phyloP scores from a whole-genome alignment of 2,888 invertebrate species.

The Sipunculus nudus region DNA sequence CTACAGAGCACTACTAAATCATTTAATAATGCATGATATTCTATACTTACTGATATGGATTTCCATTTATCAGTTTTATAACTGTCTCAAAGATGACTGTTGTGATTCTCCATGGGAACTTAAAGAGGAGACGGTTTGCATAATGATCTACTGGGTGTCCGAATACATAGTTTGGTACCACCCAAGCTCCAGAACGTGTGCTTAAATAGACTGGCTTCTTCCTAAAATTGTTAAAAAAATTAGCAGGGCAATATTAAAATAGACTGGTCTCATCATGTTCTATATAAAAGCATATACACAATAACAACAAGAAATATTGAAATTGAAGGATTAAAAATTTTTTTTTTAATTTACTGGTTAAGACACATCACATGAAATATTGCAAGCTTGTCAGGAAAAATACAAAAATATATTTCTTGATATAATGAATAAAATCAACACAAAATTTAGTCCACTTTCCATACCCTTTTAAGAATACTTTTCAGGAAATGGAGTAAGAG shows the following conservation, averaged over 20 bases:
- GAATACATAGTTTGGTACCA: constrained; percentile 61
- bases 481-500: no score
- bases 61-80: constrained; percentile 50
- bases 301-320: no score
- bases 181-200: constrained; percentile 62
- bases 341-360: no score
- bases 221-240: constrained; percentile 47
- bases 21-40: no score
- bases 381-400: no score
- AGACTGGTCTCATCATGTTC: background rate
- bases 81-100: constrained; percentile 51
- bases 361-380: no score
- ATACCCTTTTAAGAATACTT: no score
- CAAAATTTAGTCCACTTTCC: no score
- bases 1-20: no score
- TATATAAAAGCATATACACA: background rate
- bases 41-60: constrained; percentile 42
- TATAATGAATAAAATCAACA: no score
- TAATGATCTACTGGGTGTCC: constrained; percentile 57
- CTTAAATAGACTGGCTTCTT: constrained; percentile 56
- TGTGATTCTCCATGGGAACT: constrained; percentile 50
- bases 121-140: constrained; percentile 54
- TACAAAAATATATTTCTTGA: no score
- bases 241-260: background rate
- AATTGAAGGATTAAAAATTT: no score